Base-by-base conservation (phyloP, 1,140 invertebrate genomes). In the Luehdorfia chinensis region DNA sequence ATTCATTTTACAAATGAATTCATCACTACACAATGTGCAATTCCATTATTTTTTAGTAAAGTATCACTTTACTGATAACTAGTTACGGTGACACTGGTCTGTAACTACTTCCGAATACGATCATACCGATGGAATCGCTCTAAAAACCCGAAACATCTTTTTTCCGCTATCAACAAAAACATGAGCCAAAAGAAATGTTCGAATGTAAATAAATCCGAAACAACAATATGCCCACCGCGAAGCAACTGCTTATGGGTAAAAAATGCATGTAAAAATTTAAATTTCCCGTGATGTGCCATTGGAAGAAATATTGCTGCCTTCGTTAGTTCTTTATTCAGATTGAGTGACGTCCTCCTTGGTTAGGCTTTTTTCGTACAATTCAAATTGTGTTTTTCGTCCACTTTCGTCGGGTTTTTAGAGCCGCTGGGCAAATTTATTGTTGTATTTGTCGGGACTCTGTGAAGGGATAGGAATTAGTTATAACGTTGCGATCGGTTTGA, bases 131-230 rank as follows among this genome's bases (percentile, higher is more conserved):
- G 11, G n/a, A 8, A 31, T 31, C 36, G 31, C 44, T 44, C 49
- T 47, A 66, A 71, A 72, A 77, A 74, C 53, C 47, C 47, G 46
- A 48, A 64, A 59, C 48, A 60, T 41, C 13, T 59, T 67, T 76
- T 80, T 79, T 80, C 45, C 57, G 31, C 52, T 69, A 71, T 67
- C 66, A 65, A 50, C 52, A 66, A 75, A 77, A 75, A 77, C 55
- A 55, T 57, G 53, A 36, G 23, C 33, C 75, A 72, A 76, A 75
- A 69, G 41, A 13, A 51, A 48, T 44, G 43, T 59, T 56, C 46
- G 48, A 52, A 79, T 75, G 71, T 61, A 75, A 75, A 78, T 84
- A 76, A 73, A 73, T 71, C 66, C 59, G 62, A 49, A 50, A 50
- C 52, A 66, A 70, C 79, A 66, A 66, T 77, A 69, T 70, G 75